A percentile compares a stretch with the other conserved stretches of the same genome.
Evolutionary conservation across 2,888 invertebrate species (phyloP).

Genomic region (Eurytoma californica): DNA sequence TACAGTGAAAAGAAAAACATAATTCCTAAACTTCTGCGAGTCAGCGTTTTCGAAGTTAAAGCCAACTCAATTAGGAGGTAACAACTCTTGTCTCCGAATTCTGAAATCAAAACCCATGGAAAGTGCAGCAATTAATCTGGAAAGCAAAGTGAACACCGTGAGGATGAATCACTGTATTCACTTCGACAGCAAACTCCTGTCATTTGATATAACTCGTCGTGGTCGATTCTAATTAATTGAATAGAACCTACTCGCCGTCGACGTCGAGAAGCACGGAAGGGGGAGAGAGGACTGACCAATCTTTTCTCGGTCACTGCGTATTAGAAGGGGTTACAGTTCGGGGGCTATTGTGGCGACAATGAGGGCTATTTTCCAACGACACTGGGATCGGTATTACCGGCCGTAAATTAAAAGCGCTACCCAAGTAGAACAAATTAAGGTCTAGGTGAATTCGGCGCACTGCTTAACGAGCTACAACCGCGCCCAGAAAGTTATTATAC

Average conservation of each 20-base stretch:
- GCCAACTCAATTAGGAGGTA: conserved; percentile 1
- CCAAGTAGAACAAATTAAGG: conserved; percentile 2
- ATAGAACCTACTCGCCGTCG: neutral
- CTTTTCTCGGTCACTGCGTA: too few relatives aligned
- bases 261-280: too few relatives aligned
- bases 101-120: neutral
- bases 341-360: neutral
- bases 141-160: neutral
- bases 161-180: neutral
- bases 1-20: too few relatives aligned
- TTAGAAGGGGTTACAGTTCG: too few relatives aligned
- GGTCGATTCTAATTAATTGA: conserved; percentile 14
- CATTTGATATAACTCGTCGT: neutral
- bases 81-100: neutral
- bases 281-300: too few relatives aligned
- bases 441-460: neutral
- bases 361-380: conserved; percentile 22
- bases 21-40: too few relatives aligned
- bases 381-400: conserved; percentile 3
- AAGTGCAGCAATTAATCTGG: conserved; percentile 4
- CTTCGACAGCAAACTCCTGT: neutral
- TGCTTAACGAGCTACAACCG: conserved; percentile 3
- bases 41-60: neutral
- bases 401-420: neutral
- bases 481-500: too few relatives aligned